Evolutionary conservation across 2,797 vertebrate species (phyloP), one percentile per base, ranked within the genome.

Genomic region (Botia almorhae): DNA sequence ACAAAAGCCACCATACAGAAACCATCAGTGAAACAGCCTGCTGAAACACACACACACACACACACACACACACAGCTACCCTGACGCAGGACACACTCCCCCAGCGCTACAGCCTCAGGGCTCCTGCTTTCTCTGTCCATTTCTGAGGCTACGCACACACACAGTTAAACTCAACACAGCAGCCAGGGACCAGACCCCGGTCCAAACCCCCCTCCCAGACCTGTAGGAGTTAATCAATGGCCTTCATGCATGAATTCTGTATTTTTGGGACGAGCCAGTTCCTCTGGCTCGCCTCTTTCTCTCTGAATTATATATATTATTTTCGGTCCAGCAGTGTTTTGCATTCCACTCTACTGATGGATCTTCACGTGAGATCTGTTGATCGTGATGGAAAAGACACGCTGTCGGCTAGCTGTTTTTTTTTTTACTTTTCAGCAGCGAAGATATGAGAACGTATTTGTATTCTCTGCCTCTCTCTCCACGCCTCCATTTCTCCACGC

Each of bases 1-100:
- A 90, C 89, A 93, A 90, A 88, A 91, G 90, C 91, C 75, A 72
- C 79, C 80, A 71, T 87, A 87, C 88, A 83, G 84, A 85, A 89
- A 89, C 85, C 83, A 36, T 85, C 76, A 84, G 75, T 82, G 81
- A 89, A 87, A 76, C 74, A 51, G 33, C 33, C 33, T 84, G 82
- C 82, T 85, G 87, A 90, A 87, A 90, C 89, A 87, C 88, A 80
- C 23, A 26, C 23, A 26, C 23, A 26, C 23, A 72, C 77, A 80
- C 84, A 56, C 82, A 81, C 72, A 81, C 79, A 81, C 65, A 77
- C 84, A 5, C 33, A 33, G 33, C 46, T 74, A 69, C 69, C 81
- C 33, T 70, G 80, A 82, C 51, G 80, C 81, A 84, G 81, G 85
- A 78, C 67, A 86, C 75, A 78, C 82, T 86, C 83, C 70, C 68